A percentile compares a stretch with the other conserved stretches of the same genome.
These are phyloP conservation scores for Fragum fragum DNA, from an alignment of 2,888 invertebrate species.

Conservation along the genomic window DNA sequence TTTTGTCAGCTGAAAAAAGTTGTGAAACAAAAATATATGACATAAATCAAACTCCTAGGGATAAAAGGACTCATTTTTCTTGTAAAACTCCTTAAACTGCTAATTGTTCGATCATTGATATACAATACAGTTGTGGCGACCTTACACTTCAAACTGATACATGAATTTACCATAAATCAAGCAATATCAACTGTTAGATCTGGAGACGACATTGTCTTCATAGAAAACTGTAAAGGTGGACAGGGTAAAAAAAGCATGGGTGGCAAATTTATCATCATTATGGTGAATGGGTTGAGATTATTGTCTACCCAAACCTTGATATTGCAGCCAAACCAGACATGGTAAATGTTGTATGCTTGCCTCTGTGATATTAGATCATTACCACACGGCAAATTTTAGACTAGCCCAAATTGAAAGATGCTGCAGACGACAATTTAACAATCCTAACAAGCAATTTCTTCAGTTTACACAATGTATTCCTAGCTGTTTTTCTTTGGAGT, in stretches of 20 bases:
- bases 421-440: no score
- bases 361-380: neutral
- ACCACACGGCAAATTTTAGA: no score
- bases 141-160: constrained; percentile 23
- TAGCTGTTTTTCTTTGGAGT: no score
- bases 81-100: no score
- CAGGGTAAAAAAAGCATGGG: neutral
- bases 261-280: constrained; percentile 11
- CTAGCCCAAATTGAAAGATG: no score
- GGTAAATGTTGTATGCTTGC: neutral
- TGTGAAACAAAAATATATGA: no score
- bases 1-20: no score
- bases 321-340: constrained; percentile 1
- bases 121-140: constrained; percentile 23
- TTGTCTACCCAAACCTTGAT: constrained; percentile 10
- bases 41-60: no score
- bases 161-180: constrained; percentile 10
- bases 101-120: constrained; percentile 19
- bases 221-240: neutral
- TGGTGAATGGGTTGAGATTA: neutral
- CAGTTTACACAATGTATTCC: no score
- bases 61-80: no score
- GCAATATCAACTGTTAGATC: neutral
- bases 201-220: neutral
- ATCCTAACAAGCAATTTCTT: no score